Evolutionary conservation across 2,113 vertebrate species (phyloP).

Genomic region (Oostethus manadensis): DNA sequence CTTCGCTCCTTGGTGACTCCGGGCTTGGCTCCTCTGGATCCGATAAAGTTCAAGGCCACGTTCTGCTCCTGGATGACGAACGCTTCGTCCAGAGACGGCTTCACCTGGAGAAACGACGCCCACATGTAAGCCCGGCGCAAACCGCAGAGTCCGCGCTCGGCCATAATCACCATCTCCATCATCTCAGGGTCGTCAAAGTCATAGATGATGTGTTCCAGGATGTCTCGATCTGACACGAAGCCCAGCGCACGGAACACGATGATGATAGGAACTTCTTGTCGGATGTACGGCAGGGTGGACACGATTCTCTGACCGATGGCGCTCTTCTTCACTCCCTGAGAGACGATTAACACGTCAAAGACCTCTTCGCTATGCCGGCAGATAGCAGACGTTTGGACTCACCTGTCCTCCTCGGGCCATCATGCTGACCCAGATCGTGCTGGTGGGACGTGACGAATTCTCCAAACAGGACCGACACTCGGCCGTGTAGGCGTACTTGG

Average conservation of each 20-base stretch:
- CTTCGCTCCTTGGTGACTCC: slow-evolving; percentile 96
- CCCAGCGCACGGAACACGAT: slow-evolving; percentile 95
- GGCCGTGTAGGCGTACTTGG: slow-evolving; percentile 95
- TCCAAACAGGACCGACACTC: slow-evolving; percentile 96
- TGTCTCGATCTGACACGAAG: slow-evolving; percentile 97
- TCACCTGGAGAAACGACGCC: slow-evolving; percentile 76
- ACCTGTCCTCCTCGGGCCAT: slow-evolving; percentile 97
- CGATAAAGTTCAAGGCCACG: slow-evolving; percentile 95
- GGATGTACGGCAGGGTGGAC: slow-evolving; percentile 93
- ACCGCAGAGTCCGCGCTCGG: no score
- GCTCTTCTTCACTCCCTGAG: slow-evolving; percentile 95
- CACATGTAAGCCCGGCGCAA: neutral
- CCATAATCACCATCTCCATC: slow-evolving; percentile 93
- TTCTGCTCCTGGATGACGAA: slow-evolving; percentile 99
- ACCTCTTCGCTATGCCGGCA: neutral
- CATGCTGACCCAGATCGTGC: slow-evolving; percentile 99
- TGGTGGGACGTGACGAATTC: slow-evolving; percentile 96
- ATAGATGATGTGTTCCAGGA: slow-evolving; percentile 97
- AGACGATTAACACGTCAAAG: neutral
- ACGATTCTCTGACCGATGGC: slow-evolving; percentile 98
- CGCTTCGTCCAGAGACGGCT: slow-evolving; percentile 95
- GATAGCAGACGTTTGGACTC: neutral
- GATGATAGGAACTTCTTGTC: slow-evolving; percentile 99
- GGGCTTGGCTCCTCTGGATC: slow-evolving; percentile 96
- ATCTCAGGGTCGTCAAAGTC: slow-evolving; percentile 99